Evolutionary conservation across 92 coral and sea anemone species (phyloP).

Genomic region (Zoanthus sociatus): DNA sequence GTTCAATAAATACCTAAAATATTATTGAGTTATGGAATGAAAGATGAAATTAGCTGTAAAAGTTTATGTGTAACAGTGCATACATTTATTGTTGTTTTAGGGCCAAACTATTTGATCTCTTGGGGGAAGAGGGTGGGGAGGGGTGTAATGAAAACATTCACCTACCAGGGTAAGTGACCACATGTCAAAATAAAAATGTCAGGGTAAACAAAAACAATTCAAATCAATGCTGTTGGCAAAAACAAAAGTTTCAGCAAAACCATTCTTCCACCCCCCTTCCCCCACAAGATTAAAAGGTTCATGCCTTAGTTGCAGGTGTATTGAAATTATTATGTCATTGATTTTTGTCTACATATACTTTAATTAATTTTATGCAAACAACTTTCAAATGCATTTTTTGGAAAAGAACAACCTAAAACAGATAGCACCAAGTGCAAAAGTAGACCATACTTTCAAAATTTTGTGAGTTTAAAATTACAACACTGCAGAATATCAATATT

Average conservation of each 20-base stretch:
- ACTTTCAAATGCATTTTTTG: too few relatives aligned
- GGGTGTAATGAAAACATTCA: background rate
- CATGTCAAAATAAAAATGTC: background rate
- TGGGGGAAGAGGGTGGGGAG: too few relatives aligned
- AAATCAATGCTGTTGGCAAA: background rate
- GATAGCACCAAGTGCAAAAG: too few relatives aligned
- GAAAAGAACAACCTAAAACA: too few relatives aligned
- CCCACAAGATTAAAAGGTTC: background rate
- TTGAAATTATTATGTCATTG: background rate
- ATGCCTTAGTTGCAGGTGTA: background rate
- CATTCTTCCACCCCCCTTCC: background rate
- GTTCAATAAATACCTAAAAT: too few relatives aligned
- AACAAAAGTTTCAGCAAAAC: slow-evolving; percentile 1
- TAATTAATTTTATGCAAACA: too few relatives aligned
- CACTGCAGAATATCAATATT: too few relatives aligned
- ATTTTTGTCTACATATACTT: background rate
- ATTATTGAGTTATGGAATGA: too few relatives aligned
- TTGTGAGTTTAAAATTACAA: too few relatives aligned
- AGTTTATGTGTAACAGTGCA: background rate
- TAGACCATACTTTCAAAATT: too few relatives aligned
- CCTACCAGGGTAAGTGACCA: slow-evolving; percentile 1
- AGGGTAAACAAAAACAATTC: background rate
- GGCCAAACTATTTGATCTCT: slow-evolving; percentile 1
- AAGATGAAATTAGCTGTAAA: too few relatives aligned
- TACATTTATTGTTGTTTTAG: background rate